Evolutionary conservation across 2,797 vertebrate species (phyloP), one percentile per base, ranked within the genome.

Genomic region (Danio choprae): DNA sequence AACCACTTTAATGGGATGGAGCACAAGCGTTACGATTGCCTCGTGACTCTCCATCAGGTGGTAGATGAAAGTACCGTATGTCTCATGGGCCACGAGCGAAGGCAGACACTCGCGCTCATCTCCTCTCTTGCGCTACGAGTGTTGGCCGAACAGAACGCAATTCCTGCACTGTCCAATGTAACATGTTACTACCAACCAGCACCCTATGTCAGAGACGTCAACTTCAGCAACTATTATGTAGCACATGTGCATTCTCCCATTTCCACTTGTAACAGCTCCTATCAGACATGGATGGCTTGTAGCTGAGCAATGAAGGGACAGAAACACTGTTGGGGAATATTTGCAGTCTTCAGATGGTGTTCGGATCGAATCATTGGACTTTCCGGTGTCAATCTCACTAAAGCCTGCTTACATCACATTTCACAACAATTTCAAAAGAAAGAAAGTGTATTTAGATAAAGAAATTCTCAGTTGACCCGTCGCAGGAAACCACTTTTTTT

Each of bases 1-100:
- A 98, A 96, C 89, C 97, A 98, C 93, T 99, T 99, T 43, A 91
- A 93, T 0, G 97, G 96, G 15, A 96, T 97, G 90, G 95, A 96
- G 83, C 94, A 95, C 89, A 96, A 96, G 88, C 94, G 96, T n/a
- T 98, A 99, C 18, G 96, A 97, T 88, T 98, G 95, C 89, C 94
- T 99, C 86, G 94, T 96, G 91, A 98, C 95, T 5, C 94, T 99
- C 81, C 93, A 96, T 89, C 89, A 92, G 1, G 97, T 98, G 36
- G 97, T 99, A 81, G 95, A 98, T 8, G 97, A 98, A 90, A 99
- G 97, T 90, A 98, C 97, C 0, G 97, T 99, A 77, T 99, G 97
- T 90, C 95, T 99, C 76, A 99, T 99, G 97, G 96, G 94, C 91
- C 97, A 99, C 0, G 97, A 99, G 89, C 93, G 97, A 59, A 93